phyloP scores from a whole-genome alignment of 2,888 invertebrate genomes.

The Asteroscopus sphinx region DNA sequence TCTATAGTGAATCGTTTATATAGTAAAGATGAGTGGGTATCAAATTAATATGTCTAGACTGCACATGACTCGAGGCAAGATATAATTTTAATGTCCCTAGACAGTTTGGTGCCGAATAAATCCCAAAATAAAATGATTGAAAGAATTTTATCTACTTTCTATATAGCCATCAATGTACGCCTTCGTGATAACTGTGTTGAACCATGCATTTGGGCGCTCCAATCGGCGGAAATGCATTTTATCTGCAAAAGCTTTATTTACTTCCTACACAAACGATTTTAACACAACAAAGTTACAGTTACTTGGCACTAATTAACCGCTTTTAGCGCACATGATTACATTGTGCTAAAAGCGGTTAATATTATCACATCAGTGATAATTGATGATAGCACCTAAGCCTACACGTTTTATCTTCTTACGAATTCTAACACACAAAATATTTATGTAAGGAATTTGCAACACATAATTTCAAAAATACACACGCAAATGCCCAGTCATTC shows the following conservation, averaged over 20 bases:
- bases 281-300: no score
- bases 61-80: slow-evolving; percentile 1
- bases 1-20: not conserved
- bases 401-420: not conserved
- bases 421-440: not conserved
- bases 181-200: not conserved
- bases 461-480: slow-evolving; percentile 27
- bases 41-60: slow-evolving; percentile 1
- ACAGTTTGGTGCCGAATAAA: slow-evolving; percentile 7
- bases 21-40: slow-evolving; percentile 4
- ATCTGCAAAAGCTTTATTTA: no score
- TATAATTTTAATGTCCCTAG: slow-evolving; percentile 1
- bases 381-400: no score
- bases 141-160: slow-evolving; percentile 11
- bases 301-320: no score
- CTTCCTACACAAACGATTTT: no score
- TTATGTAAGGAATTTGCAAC: not conserved
- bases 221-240: no score
- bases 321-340: no score
- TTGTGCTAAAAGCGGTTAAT: no score
- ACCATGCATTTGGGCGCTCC: no score
- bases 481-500: slow-evolving; percentile 23
- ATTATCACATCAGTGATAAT: no score
- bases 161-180: not conserved
- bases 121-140: not conserved